Base-by-base conservation (phyloP, 2,797 vertebrate genomes). In the Gouania willdenowi region DNA sequence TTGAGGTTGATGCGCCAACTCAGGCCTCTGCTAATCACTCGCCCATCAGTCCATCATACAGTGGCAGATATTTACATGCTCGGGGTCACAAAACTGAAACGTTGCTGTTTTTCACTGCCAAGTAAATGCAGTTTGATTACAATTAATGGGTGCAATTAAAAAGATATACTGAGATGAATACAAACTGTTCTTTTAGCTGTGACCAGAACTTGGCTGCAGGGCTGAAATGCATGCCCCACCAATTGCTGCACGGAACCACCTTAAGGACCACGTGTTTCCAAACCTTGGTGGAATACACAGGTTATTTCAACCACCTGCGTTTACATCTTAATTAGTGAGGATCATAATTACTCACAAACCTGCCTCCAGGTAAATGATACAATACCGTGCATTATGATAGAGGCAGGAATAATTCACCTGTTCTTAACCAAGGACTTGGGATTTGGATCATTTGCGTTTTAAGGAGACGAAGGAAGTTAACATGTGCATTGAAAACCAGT, bases 311-410 rank as follows among this genome's bases (percentile, higher is more conserved):
- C 68, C 47, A 53, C 17, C 40, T 64, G 68, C 82, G 72, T 77
- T 71, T 77, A 77, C 52, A 66, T 77, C 69, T 74, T 71, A 76
- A 70, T 81, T 78, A 82, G 51, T 42, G 56, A 51, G 44, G 72
- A 79, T 70, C 59, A 71, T 73, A 80, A 84, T 74, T 77, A 71
- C 67, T 79, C 65, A 71, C 75, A 77, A 82, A 85, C 85, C 81
- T 70, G 72, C 50, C 63, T 52, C 71, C 79, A 83, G 75, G 73
- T 87, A 83, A 82, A 81, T 59, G 85, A 84, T 63, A 63, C 49
- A 72, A 79, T 75, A 64, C 26, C 44, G 43, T 47, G 66, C 75
- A 80, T 82, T 81, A 47, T 58, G 56, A 33, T 52, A 60, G 49
- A 38, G 25, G 19, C 41, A 52, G 40, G 68, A 65, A 81, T 67